Percentiles rank a stretch among this genome's conserved stretches.
Evolutionary conservation across 1,140 invertebrate species (phyloP).

Genomic region (Ctenoplectra terminalis): DNA sequence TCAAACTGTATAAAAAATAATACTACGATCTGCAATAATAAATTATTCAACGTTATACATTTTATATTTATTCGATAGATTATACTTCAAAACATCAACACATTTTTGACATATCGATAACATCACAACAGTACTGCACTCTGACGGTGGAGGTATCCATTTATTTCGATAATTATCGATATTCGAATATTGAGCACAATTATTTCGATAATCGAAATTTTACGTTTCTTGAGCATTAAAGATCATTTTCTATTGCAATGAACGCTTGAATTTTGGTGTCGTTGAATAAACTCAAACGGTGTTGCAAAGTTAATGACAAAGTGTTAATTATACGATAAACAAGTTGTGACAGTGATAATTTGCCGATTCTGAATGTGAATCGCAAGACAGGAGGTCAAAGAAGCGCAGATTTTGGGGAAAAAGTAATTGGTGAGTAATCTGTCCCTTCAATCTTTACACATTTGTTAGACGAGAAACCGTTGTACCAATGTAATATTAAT

Average conservation of each 20-base stretch:
- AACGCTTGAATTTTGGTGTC: not conserved
- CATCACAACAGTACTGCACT: not conserved
- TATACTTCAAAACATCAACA: not conserved
- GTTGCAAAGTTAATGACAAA: not conserved
- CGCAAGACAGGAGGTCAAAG: not conserved
- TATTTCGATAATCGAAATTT: constrained; percentile 18
- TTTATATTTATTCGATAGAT: not conserved
- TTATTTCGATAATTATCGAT: constrained; percentile 9
- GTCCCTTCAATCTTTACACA: no score
- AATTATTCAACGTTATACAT: constrained; percentile 1
- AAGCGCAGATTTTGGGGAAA: not conserved
- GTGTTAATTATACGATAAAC: not conserved
- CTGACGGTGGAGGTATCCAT: no score
- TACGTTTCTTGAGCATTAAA: not conserved
- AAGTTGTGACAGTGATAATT: not conserved
- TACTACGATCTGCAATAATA: not conserved
- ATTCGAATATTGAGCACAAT: not conserved
- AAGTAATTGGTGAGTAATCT: not conserved
- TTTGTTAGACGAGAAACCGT: not conserved
- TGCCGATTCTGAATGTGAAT: not conserved
- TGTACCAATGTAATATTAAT: not conserved
- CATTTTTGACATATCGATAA: not conserved
- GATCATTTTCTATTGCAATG: no score
- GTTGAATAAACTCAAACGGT: not conserved
- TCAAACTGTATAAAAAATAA: not conserved